A percentile compares a stretch with the other conserved stretches of the same genome.
Conservation (phyloP, 37 sponge, comb jelly and placozoan genomes). For the Hexactinellida sp. region DNA sequence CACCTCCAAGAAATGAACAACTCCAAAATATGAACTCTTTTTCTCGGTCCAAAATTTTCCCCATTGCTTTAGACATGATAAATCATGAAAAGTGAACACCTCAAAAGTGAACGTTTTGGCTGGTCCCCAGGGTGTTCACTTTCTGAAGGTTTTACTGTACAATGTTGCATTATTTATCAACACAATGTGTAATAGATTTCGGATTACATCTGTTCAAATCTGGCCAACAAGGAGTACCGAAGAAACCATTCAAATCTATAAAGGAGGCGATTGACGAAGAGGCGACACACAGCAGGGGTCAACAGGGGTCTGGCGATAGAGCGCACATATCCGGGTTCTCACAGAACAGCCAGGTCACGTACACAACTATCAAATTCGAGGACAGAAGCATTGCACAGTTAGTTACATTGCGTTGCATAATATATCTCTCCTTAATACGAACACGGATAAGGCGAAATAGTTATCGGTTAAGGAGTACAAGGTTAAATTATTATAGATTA, state of each 20-base stretch:
- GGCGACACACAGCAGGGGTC: background rate
- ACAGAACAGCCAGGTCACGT: background rate
- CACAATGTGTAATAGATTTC: constrained; percentile 25
- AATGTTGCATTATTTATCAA: background rate
- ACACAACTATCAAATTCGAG: background rate
- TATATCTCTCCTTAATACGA: too few species aligned
- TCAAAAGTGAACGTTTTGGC: too few species aligned
- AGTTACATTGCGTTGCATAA: too few species aligned
- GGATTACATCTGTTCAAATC: constrained; percentile 35
- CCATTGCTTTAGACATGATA: too few species aligned
- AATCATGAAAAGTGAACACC: too few species aligned
- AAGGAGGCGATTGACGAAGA: constrained; percentile 9
- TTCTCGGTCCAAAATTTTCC: too few species aligned
- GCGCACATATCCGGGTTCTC: background rate
- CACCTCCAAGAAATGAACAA: too few species aligned
- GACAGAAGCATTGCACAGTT: constrained; percentile 13
- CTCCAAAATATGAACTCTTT: too few species aligned
- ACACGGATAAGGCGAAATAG: too few species aligned
- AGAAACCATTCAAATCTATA: background rate
- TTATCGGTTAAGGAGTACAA: too few species aligned
- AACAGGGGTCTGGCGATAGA: background rate
- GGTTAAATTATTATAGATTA: too few species aligned
- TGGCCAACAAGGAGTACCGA: constrained; percentile 34
- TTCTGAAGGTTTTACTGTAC: background rate
- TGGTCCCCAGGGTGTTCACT: too few species aligned